A percentile compares a stretch with the other conserved stretches of the same genome.
Conservation (phyloP, 1,140 invertebrate species). For the Subanguina moxae region DNA sequence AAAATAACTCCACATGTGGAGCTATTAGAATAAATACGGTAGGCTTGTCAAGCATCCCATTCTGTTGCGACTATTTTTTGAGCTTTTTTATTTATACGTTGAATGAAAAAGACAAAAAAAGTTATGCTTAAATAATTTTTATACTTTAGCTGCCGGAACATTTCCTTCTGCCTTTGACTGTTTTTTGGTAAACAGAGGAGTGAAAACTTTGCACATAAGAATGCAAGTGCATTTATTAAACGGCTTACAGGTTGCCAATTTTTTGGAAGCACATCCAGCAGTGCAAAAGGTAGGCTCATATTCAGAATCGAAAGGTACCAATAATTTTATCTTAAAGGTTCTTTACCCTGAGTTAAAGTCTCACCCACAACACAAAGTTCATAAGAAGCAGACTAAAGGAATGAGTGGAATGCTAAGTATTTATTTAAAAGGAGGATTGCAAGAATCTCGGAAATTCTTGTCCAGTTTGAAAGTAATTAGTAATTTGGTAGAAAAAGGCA, state of each 20-base stretch:
- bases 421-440: conserved; percentile 71
- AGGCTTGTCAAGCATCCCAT: too few species aligned
- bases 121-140: neutral
- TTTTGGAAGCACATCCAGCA: conserved; percentile 71
- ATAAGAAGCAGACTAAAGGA: conserved; percentile 69
- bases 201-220: conserved; percentile 85
- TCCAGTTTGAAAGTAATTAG: conserved; percentile 48
- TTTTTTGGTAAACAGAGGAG: conserved; percentile 81
- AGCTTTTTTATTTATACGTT: neutral
- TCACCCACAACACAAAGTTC: conserved; percentile 83
- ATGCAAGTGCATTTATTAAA: conserved; percentile 84
- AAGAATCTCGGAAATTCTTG: conserved; percentile 74
- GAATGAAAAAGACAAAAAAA: neutral
- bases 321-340: conserved; percentile 9
- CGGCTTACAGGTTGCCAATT: conserved; percentile 69
- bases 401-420: conserved; percentile 78
- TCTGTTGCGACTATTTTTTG: too few species aligned
- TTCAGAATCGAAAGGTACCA: neutral
- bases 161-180: conserved; percentile 95
- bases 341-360: conserved; percentile 79
- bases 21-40: too few species aligned
- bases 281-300: conserved; percentile 69
- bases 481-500: too few species aligned
- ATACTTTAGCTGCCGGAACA: conserved; percentile 68
- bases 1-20: too few species aligned